Evolutionary conservation across 2,888 invertebrate genomes (phyloP).

Genomic region (Petrolisthes cinctipes): DNA sequence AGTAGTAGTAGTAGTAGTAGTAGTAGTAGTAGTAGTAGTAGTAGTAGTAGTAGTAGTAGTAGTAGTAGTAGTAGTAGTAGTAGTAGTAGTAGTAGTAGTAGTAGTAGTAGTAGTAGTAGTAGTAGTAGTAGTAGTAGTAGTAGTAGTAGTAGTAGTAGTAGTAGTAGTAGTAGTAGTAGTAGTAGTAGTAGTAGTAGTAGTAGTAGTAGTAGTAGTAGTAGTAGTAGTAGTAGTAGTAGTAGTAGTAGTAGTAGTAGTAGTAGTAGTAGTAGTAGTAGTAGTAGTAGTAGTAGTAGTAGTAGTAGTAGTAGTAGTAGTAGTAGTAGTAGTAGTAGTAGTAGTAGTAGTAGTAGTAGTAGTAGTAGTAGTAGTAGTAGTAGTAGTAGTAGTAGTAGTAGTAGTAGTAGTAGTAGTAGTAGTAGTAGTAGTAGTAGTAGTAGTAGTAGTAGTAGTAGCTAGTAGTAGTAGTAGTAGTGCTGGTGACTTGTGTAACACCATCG

Average conservation of each 20-base stretch:
- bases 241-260: conserved; percentile 13
- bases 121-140: not conserved
- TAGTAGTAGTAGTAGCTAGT: conserved; percentile 4
- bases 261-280: conserved; percentile 28
- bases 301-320: conserved; percentile 31
- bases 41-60: no score
- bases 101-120: not conserved
- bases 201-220: not conserved
- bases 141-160: not conserved
- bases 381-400: conserved; percentile 17
- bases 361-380: conserved; percentile 10
- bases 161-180: not conserved
- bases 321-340: conserved; percentile 24
- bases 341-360: conserved; percentile 27
- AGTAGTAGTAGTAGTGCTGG: conserved; percentile 9
- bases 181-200: conserved; percentile 10
- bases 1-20: no score
- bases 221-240: conserved; percentile 7
- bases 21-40: no score
- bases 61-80: conserved; percentile 3
- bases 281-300: conserved; percentile 20
- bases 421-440: conserved; percentile 8
- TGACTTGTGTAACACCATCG: no score
- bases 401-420: conserved; percentile 15
- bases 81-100: not conserved